Evolutionary conservation across 2,113 vertebrate genomes (phyloP).

Genomic region (Bufo bufo): DNA sequence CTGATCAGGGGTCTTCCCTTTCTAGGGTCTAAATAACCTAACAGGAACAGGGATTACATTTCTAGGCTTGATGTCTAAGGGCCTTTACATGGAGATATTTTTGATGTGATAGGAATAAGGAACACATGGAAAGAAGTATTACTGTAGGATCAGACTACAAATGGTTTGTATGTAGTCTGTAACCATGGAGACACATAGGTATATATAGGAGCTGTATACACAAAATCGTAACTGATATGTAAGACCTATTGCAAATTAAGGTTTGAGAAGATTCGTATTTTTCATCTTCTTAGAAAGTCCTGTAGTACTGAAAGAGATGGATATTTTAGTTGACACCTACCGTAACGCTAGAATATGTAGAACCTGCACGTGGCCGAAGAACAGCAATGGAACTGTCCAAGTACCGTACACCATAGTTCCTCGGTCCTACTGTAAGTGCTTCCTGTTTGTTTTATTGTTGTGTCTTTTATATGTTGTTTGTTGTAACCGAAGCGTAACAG

Average conservation of each 20-base stretch:
- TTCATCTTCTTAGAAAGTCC: background rate
- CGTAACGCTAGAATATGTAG: background rate
- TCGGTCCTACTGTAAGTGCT: background rate
- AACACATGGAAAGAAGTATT: background rate
- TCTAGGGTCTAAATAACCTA: too few relatives aligned
- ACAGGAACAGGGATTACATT: too few relatives aligned
- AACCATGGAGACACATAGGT: background rate
- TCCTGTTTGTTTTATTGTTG: background rate
- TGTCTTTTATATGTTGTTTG: background rate
- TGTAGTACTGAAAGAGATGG: background rate
- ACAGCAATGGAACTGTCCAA: background rate
- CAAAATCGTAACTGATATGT: background rate
- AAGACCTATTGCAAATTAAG: background rate
- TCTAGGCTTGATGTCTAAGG: too few relatives aligned
- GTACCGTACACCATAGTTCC: background rate
- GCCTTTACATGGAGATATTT: background rate
- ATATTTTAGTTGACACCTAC: background rate
- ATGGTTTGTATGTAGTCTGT: background rate
- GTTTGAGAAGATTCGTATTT: background rate
- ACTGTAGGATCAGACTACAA: background rate
- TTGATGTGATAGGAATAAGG: background rate
- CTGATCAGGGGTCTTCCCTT: too few relatives aligned
- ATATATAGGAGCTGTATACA: background rate
- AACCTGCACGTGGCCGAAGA: background rate
- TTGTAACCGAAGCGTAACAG: too few relatives aligned